Conservation (phyloP, 2,888 invertebrate genomes). For the Sericinus montela region DNA sequence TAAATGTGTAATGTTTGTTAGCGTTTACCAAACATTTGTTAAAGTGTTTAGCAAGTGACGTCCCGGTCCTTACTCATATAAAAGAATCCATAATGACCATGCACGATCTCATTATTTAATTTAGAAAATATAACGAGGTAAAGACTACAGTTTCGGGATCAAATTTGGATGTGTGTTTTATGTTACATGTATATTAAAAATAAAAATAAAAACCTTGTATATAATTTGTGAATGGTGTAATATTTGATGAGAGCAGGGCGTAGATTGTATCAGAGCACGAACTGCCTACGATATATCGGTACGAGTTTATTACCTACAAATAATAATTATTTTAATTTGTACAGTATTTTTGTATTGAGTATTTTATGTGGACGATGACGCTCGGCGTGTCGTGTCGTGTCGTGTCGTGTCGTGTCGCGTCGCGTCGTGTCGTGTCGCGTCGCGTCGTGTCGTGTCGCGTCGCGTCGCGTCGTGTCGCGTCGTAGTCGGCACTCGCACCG, state of each 20-base stretch:
- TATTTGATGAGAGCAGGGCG: conserved; percentile 51
- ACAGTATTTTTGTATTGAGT: conserved; percentile 78
- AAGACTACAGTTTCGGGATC: conserved; percentile 78
- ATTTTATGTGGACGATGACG: conserved; percentile 57
- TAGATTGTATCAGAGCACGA: conserved; percentile 55
- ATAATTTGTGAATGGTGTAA: conserved; percentile 74
- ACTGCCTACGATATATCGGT: conserved; percentile 59
- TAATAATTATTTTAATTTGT: conserved; percentile 73
- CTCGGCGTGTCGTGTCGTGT: neutral
- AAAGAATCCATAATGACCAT: conserved; percentile 69
- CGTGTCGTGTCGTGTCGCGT: neutral
- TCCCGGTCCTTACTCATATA: conserved; percentile 47
- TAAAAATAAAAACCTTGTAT: conserved; percentile 65
- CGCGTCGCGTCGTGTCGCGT: too few relatives aligned
- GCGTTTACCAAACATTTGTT: conserved; percentile 2
- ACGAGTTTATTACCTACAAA: conserved; percentile 71
- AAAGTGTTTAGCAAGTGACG: neutral
- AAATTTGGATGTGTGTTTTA: conserved; percentile 77
- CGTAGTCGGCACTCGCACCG: conserved; percentile 10
- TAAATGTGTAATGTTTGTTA: too few relatives aligned
- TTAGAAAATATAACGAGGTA: conserved; percentile 73
- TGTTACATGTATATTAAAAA: conserved; percentile 69
- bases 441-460: neutral
- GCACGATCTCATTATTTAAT: conserved; percentile 79
- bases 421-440: neutral